Evolutionary conservation across 1,140 invertebrate species (phyloP).

Genomic region (Ceratina calcarata): DNA sequence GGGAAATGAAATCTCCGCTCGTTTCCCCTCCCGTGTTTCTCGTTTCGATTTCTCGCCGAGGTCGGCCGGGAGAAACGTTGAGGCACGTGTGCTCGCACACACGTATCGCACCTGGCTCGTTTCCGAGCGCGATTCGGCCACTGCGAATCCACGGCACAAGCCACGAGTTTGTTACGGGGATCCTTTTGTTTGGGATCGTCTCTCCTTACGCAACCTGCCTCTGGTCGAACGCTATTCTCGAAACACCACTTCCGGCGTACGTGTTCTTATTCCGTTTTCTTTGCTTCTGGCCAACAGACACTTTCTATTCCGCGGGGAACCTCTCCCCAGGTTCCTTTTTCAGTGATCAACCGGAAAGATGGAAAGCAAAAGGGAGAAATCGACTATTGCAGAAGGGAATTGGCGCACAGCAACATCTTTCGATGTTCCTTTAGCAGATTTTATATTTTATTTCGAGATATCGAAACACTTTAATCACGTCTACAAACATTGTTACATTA

Average conservation of each 20-base stretch:
- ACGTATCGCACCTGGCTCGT: neutral
- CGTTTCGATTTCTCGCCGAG: neutral
- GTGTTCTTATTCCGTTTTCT: constrained; percentile 21
- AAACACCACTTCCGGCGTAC: constrained; percentile 38
- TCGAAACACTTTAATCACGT: neutral
- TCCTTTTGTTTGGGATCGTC: constrained; percentile 46
- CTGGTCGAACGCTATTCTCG: constrained; percentile 13
- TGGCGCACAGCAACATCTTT: neutral
- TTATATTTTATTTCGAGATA: neutral
- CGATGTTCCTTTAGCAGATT: too few species aligned
- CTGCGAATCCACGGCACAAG: neutral
- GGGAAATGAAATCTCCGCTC: constrained; percentile 8
- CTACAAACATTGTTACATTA: neutral
- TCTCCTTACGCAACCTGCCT: constrained; percentile 1
- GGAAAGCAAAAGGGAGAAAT: neutral
- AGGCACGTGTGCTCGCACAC: neutral
- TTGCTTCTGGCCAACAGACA: constrained; percentile 1
- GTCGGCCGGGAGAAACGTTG: neutral
- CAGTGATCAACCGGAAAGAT: constrained; percentile 30
- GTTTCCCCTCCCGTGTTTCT: neutral
- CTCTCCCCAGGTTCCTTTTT: constrained; percentile 2
- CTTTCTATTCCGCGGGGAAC: constrained; percentile 23
- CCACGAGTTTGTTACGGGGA: neutral
- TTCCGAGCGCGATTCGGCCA: neutral
- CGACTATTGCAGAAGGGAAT: neutral